A percentile compares a stretch with the other conserved stretches of the same genome.
These are phyloP conservation scores for Orchestia grillus DNA, from an alignment of 1,140 invertebrate genomes.

Conservation along the genomic window DNA sequence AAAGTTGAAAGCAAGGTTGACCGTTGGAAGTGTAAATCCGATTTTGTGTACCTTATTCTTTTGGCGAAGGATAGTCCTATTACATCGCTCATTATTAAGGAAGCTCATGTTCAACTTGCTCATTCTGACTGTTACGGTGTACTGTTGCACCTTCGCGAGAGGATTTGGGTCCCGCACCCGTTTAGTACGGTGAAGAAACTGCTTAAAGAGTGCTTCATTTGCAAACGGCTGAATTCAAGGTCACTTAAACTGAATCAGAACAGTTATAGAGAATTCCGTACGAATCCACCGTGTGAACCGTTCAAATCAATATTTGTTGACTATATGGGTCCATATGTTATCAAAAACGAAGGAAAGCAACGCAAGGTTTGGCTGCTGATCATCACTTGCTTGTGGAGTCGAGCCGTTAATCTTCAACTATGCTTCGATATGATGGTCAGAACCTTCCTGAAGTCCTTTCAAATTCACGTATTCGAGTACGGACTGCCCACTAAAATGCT, in stretches of 20 bases:
- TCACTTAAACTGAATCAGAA: not conserved
- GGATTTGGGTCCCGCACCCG: not conserved
- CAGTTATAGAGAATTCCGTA: not conserved
- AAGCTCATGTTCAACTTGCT: not conserved
- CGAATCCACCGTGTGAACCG: not conserved
- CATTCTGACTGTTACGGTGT: not conserved
- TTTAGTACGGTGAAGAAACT: not conserved
- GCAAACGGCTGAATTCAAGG: not conserved
- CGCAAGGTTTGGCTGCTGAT: not conserved
- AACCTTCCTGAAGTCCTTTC: slow-evolving; percentile 5
- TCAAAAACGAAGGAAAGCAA: not conserved
- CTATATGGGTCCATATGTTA: not conserved
- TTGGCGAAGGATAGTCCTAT: not conserved
- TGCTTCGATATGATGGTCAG: not conserved
- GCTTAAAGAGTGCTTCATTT: not conserved
- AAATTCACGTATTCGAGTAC: slow-evolving; percentile 5
- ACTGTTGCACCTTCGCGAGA: not conserved
- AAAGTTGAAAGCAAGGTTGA: not conserved
- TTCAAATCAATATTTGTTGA: not conserved
- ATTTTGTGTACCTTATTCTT: not conserved
- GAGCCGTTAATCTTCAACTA: slow-evolving; percentile 35
- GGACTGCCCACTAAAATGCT: not conserved
- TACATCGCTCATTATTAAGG: not conserved
- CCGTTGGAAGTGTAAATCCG: not conserved
- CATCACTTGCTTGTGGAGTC: slow-evolving; percentile 46